Conservation (phyloP, 2,113 vertebrate species). For the Turdus rufiventris region DNA sequence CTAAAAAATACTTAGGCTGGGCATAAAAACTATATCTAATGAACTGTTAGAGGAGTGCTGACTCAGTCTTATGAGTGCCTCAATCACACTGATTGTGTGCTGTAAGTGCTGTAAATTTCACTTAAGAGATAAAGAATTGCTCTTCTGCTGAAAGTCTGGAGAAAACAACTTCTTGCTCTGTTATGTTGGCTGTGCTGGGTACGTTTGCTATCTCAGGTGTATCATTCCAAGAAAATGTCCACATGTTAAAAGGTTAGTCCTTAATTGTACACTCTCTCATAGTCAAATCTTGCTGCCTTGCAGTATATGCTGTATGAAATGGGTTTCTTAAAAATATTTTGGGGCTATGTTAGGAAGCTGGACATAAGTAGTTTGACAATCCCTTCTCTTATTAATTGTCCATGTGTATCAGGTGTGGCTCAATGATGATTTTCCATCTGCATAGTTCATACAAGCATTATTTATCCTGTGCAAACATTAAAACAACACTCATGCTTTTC, state of each 20-base stretch:
- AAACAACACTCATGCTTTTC: slow-evolving; percentile 14
- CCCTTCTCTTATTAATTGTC: neutral
- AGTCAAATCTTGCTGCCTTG: neutral
- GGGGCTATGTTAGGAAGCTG: neutral
- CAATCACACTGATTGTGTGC: neutral
- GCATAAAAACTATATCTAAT: neutral
- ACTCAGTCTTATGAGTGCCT: neutral
- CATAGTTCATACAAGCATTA: neutral
- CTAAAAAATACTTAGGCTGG: neutral
- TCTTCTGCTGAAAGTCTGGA: slow-evolving; percentile 10
- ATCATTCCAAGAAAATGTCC: neutral
- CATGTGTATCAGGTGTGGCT: neutral
- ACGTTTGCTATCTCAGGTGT: neutral
- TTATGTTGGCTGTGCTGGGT: neutral
- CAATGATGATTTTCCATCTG: neutral
- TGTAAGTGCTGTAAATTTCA: neutral
- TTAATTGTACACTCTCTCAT: neutral
- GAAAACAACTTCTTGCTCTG: slow-evolving; percentile 18
- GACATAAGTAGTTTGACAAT: neutral
- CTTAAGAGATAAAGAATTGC: neutral
- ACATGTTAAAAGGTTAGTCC: neutral
- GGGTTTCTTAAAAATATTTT: neutral
- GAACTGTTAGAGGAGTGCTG: neutral
- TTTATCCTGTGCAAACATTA: neutral
- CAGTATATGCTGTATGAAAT: neutral